Base-by-base conservation (phyloP, 2,113 vertebrate genomes). In the Silurus asotus region DNA sequence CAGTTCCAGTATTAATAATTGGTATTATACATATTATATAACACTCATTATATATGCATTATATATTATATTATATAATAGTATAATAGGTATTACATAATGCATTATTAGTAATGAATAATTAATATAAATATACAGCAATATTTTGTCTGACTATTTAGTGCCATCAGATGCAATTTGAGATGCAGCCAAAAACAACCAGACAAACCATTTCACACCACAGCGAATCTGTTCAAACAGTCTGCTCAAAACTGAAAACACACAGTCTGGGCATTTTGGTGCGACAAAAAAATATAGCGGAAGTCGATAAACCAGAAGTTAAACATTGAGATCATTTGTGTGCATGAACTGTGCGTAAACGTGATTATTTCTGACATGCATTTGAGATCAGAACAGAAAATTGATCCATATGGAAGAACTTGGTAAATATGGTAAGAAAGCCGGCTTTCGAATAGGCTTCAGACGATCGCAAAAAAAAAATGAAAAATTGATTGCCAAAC, bases 181-280 rank as follows among this genome's bases (percentile, higher is more conserved):
- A 17, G 77, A 61, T 61, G 77, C 28, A 80, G 56, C 77, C 77
- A 80, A 80, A 80, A 56, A 80, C 37, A 80, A 61, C 4, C 56
- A 80, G 56, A 9, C 56, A 61, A 80, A 61, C 37, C 55, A 58
- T 79, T 79, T 79, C 77, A 59, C 58, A 61, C 19, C 56, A 51
- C 56, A 61, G 56, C 13, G 77, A 59, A 59, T 59, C 55, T 59
- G 28, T 80, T 61, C 45, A 80, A 61, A 61, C 28, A 61, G 77
- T 48, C 77, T 80, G 77, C 28, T 23, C 61, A 25, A 28, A 80
- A 80, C 48, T 80, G 59, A 59, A 80, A 80, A 61, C 77, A 61
- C 56, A 20, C 17, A 61, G 56, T 19, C 37, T 59, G 4, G 56
- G 28, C 77, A 80, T 61, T 61, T 80, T 80, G 77, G 17, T 80